Base-by-base conservation (phyloP, 1,140 invertebrate species). In the Littorina saxatilis region DNA sequence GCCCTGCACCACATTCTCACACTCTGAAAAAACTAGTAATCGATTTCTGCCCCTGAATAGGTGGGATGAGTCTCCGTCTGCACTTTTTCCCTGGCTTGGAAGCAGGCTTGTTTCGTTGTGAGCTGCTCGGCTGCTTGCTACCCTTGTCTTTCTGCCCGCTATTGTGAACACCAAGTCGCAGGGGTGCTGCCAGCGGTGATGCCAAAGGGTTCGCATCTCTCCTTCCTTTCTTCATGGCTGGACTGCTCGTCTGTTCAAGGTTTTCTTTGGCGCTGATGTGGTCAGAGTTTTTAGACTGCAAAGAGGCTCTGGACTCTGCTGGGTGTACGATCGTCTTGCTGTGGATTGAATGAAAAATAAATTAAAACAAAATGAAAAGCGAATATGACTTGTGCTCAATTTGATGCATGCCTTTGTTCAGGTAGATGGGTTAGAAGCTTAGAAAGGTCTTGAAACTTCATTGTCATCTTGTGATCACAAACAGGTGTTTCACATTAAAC, bases 261-360 rank as follows among this genome's bases (percentile, higher is more conserved):
- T 68, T 68, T 23, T 68, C 66, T 68, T 68, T 68, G 2, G 13
- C 32, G 13, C 23, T 7, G 32, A 39, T 2, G 15, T 68, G 32
- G 1, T 4, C 4, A 20, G 43, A 5, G 5, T 39, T 17, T 35
- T 68, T 1, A 35, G 11, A 32, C 39, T 32, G 35, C 7, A 4
- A 2, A 4, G 23, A 27, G 66, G 66, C 17, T 39, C 66, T 68
- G 66, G 35, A 39, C 4, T 68, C 66, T 68, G 66, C 66, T 17
- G 66, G 66, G 17, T 68, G 66, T 35, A 68, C 35, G 17, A 68
- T 68, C 32, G 66, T 68, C 13, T 68, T 68, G 66, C 66, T 68
- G 66, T 39, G 11, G n/a, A n/a, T n/a, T 35, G 0, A 5, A 39
- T 7, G 35, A 68, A 17, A 68, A 63, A 63, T 4, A 63, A 63